Evolutionary conservation across 1,140 invertebrate species (phyloP).

Genomic region (Lithobius niger): DNA sequence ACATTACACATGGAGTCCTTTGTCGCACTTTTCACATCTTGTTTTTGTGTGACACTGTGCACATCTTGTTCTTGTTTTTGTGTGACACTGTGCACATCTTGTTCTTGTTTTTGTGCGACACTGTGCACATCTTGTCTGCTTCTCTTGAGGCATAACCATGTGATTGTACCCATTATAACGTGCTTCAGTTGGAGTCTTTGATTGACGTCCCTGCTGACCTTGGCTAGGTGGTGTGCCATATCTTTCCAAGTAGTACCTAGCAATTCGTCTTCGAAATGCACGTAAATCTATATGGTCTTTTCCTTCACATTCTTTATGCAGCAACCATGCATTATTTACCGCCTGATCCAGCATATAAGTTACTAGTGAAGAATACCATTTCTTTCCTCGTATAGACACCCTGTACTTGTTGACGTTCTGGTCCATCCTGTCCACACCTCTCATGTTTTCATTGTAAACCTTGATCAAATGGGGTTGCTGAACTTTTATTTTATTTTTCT

Average conservation of each 20-base stretch:
- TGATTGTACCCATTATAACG: slow-evolving; percentile 18
- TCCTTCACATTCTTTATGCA: slow-evolving; percentile 18
- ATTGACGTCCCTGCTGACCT: slow-evolving; percentile 4
- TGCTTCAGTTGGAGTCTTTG: slow-evolving; percentile 2
- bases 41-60: slow-evolving; percentile 14
- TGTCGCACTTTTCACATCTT: slow-evolving; percentile 18
- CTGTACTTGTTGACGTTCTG: slow-evolving; percentile 19
- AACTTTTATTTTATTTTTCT: slow-evolving; percentile 19
- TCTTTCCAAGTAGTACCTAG: slow-evolving; percentile 15
- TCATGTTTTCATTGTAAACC: background rate
- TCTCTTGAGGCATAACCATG: slow-evolving; percentile 17
- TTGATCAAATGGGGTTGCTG: slow-evolving; percentile 15
- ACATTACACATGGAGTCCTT: slow-evolving; percentile 18
- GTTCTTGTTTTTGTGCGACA: slow-evolving; percentile 16
- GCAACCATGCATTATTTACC: slow-evolving; percentile 26
- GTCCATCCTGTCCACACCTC: background rate
- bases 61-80: slow-evolving; percentile 13
- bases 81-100: no score
- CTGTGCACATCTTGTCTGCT: slow-evolving; percentile 15
- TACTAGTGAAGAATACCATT: slow-evolving; percentile 25
- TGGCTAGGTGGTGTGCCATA: slow-evolving; percentile 13
- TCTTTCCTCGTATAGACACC: slow-evolving; percentile 23
- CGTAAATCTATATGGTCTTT: slow-evolving; percentile 17
- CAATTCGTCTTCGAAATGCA: slow-evolving; percentile 19
- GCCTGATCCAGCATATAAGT: no score